Evolutionary conservation across 2,797 vertebrate species (phyloP).

Genomic region (Lepilemur ruficaudatus): DNA sequence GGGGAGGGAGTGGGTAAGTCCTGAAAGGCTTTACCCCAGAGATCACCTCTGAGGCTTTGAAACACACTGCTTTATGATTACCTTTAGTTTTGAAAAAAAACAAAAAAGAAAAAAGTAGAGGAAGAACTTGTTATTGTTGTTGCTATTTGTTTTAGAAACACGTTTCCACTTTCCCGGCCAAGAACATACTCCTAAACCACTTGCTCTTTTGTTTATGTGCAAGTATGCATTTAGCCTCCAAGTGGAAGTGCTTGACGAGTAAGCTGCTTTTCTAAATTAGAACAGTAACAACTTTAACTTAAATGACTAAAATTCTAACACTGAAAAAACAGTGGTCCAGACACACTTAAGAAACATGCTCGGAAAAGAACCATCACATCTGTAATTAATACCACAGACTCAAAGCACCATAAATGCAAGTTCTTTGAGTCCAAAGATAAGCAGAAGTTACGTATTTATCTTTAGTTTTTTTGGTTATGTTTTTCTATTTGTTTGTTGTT

Average conservation of each 20-base stretch:
- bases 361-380: background rate
- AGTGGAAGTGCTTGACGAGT: constrained; percentile 73
- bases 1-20: background rate
- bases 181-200: constrained; percentile 61
- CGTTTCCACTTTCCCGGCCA: constrained; percentile 67
- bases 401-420: background rate
- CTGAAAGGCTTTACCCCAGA: background rate
- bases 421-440: background rate
- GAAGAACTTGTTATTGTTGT: background rate
- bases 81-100: constrained; percentile 39
- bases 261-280: constrained; percentile 74
- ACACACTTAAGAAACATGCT: background rate
- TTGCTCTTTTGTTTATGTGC: constrained; percentile 73
- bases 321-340: background rate
- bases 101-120: background rate
- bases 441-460: background rate
- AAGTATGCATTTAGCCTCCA: constrained; percentile 71
- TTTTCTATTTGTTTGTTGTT: background rate
- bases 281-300: background rate
- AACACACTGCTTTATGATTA: background rate
- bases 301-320: background rate
- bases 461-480: background rate
- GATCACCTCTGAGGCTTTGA: background rate
- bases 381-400: background rate
- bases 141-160: constrained; percentile 64